Conservation (phyloP, 2,113 vertebrate genomes). For the Mellivora capensis region DNA sequence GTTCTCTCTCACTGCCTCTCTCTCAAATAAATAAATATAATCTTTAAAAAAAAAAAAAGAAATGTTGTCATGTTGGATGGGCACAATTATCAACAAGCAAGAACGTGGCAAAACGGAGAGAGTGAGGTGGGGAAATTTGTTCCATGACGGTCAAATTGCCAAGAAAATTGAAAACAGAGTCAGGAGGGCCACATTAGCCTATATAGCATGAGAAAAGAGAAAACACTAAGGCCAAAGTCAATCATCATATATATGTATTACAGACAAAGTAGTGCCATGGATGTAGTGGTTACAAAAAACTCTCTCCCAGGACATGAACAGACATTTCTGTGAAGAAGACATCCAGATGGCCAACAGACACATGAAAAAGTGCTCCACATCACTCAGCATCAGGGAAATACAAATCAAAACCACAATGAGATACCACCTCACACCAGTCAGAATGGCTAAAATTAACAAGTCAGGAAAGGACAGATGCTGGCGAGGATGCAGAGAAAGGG, state of each 20-base stretch:
- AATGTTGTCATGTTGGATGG: background rate
- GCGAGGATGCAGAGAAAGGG: too few species aligned
- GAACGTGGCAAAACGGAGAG: background rate
- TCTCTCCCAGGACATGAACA: background rate
- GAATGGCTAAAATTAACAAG: too few species aligned
- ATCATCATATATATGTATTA: background rate
- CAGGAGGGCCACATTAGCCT: background rate
- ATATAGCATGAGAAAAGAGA: background rate
- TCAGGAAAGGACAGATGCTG: too few species aligned
- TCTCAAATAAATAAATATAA: too few species aligned
- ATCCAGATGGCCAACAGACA: too few species aligned
- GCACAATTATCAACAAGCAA: background rate
- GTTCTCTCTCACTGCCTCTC: too few species aligned
- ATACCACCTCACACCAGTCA: too few species aligned
- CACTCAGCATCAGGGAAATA: too few species aligned
- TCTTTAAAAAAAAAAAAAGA: too few species aligned
- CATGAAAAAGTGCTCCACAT: too few species aligned
- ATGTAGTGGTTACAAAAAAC: rapidly evolving
- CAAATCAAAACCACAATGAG: too few species aligned
- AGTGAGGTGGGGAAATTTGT: background rate
- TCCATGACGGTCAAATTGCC: background rate
- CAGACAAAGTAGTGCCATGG: background rate
- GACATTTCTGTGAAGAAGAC: too few species aligned
- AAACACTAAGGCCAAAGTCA: background rate
- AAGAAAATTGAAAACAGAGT: background rate